Conservation (phyloP, 2,888 invertebrate species). For the Erannis defoliaria region DNA sequence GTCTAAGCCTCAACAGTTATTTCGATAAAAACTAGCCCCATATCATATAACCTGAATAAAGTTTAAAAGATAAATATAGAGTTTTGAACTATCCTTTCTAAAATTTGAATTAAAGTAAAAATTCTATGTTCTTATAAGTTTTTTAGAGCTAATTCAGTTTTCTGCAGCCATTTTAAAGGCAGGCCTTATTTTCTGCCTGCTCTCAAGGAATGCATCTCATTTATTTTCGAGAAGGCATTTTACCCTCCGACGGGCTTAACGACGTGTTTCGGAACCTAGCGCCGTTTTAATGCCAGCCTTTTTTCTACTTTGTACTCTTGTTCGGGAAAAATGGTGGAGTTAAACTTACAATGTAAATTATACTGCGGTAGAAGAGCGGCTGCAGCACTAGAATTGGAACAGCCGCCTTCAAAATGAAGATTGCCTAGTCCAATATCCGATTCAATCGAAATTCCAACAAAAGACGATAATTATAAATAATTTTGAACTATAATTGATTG, state of each 20-base stretch:
- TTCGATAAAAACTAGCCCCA: no score
- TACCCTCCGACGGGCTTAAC: constrained; percentile 39
- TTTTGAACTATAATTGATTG: no score
- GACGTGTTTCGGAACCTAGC: constrained; percentile 27
- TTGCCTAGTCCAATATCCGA: no score
- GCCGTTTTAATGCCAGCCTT: constrained; percentile 36
- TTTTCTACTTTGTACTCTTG: constrained; percentile 23
- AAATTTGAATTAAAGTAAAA: neutral
- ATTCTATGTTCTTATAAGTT: neutral
- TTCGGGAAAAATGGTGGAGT: constrained; percentile 18
- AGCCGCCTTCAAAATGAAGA: no score
- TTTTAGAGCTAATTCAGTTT: constrained; percentile 12
- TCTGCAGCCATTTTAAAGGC: constrained; percentile 26
- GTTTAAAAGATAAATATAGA: neutral
- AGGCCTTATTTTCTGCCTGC: constrained; percentile 32
- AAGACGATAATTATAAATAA: no score
- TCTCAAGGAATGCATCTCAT: constrained; percentile 41
- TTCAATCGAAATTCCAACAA: no score
- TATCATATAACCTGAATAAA: no score
- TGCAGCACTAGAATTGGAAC: no score
- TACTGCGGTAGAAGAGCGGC: neutral
- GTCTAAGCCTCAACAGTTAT: no score
- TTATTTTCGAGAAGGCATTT: constrained; percentile 41
- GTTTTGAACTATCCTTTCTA: neutral
- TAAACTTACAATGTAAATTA: constrained; percentile 4